Evolutionary conservation across 2,113 vertebrate species (phyloP).

Genomic region (Cranoglanis bouderius): DNA sequence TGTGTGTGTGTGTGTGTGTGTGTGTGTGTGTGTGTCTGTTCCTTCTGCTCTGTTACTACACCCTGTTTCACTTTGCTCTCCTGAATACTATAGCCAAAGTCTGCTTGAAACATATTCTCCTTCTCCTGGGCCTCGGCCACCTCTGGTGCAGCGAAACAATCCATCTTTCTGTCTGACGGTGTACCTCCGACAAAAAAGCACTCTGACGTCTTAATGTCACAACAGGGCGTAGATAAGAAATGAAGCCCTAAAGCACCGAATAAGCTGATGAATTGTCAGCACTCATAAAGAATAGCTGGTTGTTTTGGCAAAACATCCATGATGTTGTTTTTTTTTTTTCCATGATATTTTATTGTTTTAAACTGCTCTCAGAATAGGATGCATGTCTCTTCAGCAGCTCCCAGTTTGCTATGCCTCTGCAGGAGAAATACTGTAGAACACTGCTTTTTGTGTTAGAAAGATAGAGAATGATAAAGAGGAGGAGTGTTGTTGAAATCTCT

Average conservation of each 20-base stretch:
- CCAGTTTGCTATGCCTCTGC: background rate
- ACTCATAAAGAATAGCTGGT: background rate
- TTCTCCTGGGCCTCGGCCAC: slow-evolving; percentile 51
- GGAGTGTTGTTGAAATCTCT: slow-evolving; percentile 57
- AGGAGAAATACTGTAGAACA: background rate
- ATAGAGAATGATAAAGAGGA: background rate
- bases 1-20: slow-evolving; percentile 35
- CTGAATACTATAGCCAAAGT: slow-evolving; percentile 32
- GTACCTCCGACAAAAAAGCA: slow-evolving; percentile 17
- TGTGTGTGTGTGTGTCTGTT: slow-evolving; percentile 27
- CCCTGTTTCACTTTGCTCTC: slow-evolving; percentile 36
- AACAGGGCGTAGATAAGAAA: background rate
- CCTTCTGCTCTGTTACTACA: slow-evolving; percentile 28
- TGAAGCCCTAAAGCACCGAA: background rate
- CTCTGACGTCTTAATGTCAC: slow-evolving; percentile 41
- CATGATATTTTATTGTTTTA: background rate
- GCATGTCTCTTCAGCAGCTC: background rate
- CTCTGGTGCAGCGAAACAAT: slow-evolving; percentile 55
- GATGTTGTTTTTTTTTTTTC: background rate
- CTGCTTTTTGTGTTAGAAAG: background rate
- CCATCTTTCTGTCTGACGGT: slow-evolving; percentile 29
- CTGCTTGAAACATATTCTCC: slow-evolving; percentile 44
- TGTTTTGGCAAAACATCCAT: background rate
- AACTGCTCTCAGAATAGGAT: background rate
- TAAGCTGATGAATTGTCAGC: background rate